phyloP scores from a whole-genome alignment of 2,888 invertebrate genomes.

The Mellilla xanthometata region DNA sequence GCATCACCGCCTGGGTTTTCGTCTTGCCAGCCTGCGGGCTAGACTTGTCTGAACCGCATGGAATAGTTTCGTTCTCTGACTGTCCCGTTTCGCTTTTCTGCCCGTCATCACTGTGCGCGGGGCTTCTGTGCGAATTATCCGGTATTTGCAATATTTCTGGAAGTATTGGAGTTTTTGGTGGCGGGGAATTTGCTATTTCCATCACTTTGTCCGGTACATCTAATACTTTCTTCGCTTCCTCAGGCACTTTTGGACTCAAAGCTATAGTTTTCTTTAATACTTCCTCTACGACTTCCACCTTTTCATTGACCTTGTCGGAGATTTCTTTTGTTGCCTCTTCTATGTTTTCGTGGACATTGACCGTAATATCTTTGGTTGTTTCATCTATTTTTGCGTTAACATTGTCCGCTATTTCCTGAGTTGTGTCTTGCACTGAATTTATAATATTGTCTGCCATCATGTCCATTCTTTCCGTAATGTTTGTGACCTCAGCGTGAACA shows the following conservation, averaged over 20 bases:
- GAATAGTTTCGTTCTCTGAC: conserved; percentile 77
- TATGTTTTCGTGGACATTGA: conserved; percentile 37
- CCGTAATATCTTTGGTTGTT: conserved; percentile 36
- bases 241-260: conserved; percentile 51
- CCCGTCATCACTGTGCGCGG: conserved; percentile 68
- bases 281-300: conserved; percentile 61
- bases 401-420: conserved; percentile 2
- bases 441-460: conserved; percentile 40
- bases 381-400: conserved; percentile 44
- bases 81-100: conserved; percentile 71
- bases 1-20: conserved; percentile 77
- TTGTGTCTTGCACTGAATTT: conserved; percentile 17
- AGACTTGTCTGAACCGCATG: conserved; percentile 75
- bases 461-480: conserved; percentile 48
- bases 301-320: conserved; percentile 45
- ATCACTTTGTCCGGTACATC: conserved; percentile 58
- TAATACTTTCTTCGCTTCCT: conserved; percentile 57
- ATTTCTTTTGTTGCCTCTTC: conserved; percentile 41
- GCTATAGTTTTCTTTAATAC: conserved; percentile 60
- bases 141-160: conserved; percentile 69
- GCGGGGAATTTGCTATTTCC: conserved; percentile 66
- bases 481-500: conserved; percentile 38
- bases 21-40: conserved; percentile 69
- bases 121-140: conserved; percentile 67
- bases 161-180: conserved; percentile 70